Evolutionary conservation across 2,113 vertebrate species (phyloP).

Genomic region (Ivindomyrus marchei): DNA sequence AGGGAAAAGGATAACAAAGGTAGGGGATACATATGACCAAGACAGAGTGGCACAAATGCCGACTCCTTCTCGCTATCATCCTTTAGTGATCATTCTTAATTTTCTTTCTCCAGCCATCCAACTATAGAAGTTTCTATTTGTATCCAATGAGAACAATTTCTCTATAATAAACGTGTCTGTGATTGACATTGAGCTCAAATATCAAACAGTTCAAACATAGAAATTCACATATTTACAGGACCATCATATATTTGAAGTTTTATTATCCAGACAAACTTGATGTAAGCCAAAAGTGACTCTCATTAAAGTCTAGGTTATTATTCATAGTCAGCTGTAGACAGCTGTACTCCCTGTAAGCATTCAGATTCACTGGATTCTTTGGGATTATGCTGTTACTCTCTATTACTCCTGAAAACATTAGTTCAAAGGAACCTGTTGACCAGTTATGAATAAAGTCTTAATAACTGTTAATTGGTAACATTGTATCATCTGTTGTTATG

Average conservation of each 20-base stretch:
- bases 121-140: background rate
- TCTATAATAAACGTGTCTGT: background rate
- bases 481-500: background rate
- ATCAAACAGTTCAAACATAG: background rate
- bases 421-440: background rate
- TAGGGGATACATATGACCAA: background rate
- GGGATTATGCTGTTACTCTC: background rate
- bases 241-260: background rate
- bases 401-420: background rate
- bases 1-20: background rate
- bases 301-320: background rate
- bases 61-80: background rate
- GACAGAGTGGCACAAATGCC: background rate
- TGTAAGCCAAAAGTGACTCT: background rate
- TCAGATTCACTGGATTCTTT: background rate
- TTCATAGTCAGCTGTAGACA: background rate
- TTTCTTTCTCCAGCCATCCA: background rate
- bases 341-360: background rate
- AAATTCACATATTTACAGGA: background rate
- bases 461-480: background rate
- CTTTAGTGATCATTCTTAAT: background rate
- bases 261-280: background rate
- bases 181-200: background rate
- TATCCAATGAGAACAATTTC: background rate
- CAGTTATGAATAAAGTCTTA: background rate